phyloP scores from a whole-genome alignment of 2,888 invertebrate genomes.

The Eupithecia tripunctaria region DNA sequence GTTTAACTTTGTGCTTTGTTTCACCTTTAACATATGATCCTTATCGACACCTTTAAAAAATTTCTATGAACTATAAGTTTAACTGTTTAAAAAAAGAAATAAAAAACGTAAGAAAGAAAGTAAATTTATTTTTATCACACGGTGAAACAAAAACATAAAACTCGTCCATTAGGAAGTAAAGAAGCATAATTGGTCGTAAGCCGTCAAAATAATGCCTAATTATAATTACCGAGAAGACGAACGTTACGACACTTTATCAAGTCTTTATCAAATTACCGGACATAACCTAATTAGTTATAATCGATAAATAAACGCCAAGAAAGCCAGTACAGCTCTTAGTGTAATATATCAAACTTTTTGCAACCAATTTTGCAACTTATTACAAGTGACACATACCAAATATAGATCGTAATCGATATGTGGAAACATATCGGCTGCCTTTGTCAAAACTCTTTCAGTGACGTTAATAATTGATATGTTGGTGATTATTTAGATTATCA shows the following conservation, averaged over 20 bases:
- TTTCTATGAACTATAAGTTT: too few relatives aligned
- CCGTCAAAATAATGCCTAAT: slow-evolving; percentile 1
- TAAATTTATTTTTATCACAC: too few relatives aligned
- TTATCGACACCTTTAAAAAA: too few relatives aligned
- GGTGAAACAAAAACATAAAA: too few relatives aligned
- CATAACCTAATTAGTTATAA: slow-evolving; percentile 25
- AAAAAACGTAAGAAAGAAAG: too few relatives aligned
- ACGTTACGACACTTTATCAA: slow-evolving; percentile 9
- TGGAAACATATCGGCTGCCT: slow-evolving; percentile 28
- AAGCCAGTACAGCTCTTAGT: slow-evolving; percentile 12
- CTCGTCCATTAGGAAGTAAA: neutral
- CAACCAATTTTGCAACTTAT: slow-evolving; percentile 2
- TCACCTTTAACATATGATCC: too few relatives aligned
- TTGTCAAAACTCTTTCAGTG: slow-evolving; percentile 11
- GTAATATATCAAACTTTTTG: slow-evolving; percentile 18
- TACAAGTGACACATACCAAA: slow-evolving; percentile 24
- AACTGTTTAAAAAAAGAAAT: too few relatives aligned
- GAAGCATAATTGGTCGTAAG: neutral
- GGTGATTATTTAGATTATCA: slow-evolving; percentile 25
- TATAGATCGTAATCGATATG: slow-evolving; percentile 25
- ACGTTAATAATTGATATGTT: slow-evolving; percentile 17
- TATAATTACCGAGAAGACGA: neutral
- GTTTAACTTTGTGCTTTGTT: too few relatives aligned
- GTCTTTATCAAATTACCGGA: neutral
- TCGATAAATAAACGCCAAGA: slow-evolving; percentile 15